Evolutionary conservation across 2,888 invertebrate genomes (phyloP), one percentile per base, ranked within the genome.

Genomic region (Acleris laterana): DNA sequence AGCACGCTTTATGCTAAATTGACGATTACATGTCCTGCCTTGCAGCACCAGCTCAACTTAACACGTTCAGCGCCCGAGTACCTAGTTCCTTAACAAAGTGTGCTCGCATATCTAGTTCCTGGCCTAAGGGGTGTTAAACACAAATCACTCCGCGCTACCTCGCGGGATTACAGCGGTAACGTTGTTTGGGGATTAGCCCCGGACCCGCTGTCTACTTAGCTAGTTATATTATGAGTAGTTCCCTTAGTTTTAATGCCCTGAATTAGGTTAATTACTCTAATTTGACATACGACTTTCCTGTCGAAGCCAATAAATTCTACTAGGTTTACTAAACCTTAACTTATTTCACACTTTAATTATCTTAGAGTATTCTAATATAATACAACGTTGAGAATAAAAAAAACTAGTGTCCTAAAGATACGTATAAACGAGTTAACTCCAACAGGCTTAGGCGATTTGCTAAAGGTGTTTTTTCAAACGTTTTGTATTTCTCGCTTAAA

Each of bases 1-100:
- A 65, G 70, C 66, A 68, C 59, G 65, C 71, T 70, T 75, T 76
- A 74, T 73, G 76, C 69, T 74, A 73, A 77, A 74, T 49, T 60
- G 53, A 53, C 70, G 63, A 68, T 75, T 71, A 74, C 73, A 71
- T 71, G 71, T 62, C 57, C 64, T 62, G 64, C 58, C 55, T 62
- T 68, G 69, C 68, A 44, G 46, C n/a, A 71, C 70, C 57, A 69
- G 62, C 62, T 60, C 68, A 69, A 72, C 71, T 70, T 13, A 13
- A 13, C 38, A 4, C 38, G 13, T 13, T 38, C 38, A 38, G 38
- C 4, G 38, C 38, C 38, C 38, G 13, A 4, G 38, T 38, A 38
- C 13, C 9, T 32, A 4, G 11, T 38, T 38, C 13, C 13, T 13
- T 38, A 38, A 38, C 38, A 38, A 38, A 13, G 4, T 38, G 13